Evolutionary conservation across 2,888 invertebrate genomes (phyloP).

Genomic region (Drosophila siamana): DNA sequence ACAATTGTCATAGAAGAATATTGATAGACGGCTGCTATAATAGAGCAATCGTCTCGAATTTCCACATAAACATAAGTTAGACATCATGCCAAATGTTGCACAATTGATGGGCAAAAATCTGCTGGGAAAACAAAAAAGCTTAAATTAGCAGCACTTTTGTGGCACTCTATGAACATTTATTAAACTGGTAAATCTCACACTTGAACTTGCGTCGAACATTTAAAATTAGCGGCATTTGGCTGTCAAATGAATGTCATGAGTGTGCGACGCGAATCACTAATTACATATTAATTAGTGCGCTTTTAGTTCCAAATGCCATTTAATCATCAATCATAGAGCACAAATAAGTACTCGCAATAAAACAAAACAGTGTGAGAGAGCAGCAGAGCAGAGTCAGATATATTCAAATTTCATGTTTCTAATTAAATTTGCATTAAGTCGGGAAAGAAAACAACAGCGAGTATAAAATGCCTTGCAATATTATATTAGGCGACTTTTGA

Average conservation of each 20-base stretch:
- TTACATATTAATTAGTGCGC: slow-evolving; percentile 60
- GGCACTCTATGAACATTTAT: no score
- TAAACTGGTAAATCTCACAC: no score
- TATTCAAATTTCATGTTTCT: slow-evolving; percentile 53
- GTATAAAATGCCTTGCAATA: slow-evolving; percentile 24
- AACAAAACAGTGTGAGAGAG: background rate
- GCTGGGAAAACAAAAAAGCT: no score
- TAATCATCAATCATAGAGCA: slow-evolving; percentile 60
- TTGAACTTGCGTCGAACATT: no score
- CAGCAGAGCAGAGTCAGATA: no score
- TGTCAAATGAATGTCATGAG: slow-evolving; percentile 48
- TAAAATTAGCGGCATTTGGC: slow-evolving; percentile 33
- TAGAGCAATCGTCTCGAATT: slow-evolving; percentile 21
- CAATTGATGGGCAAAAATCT: slow-evolving; percentile 22
- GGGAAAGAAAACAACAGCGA: slow-evolving; percentile 16
- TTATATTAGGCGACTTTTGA: slow-evolving; percentile 28
- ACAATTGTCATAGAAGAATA: no score
- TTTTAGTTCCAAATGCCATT: slow-evolving; percentile 39
- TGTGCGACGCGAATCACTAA: slow-evolving; percentile 37
- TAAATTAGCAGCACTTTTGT: no score
- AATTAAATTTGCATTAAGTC: slow-evolving; percentile 74
- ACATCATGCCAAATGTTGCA: slow-evolving; percentile 10
- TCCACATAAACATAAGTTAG: slow-evolving; percentile 30
- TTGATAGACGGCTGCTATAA: slow-evolving; percentile 26
- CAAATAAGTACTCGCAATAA: slow-evolving; percentile 7